Percentiles rank a stretch among this genome's conserved stretches.
phyloP scores from a whole-genome alignment of 2,113 vertebrate genomes.

The Coptodon rendalli region DNA sequence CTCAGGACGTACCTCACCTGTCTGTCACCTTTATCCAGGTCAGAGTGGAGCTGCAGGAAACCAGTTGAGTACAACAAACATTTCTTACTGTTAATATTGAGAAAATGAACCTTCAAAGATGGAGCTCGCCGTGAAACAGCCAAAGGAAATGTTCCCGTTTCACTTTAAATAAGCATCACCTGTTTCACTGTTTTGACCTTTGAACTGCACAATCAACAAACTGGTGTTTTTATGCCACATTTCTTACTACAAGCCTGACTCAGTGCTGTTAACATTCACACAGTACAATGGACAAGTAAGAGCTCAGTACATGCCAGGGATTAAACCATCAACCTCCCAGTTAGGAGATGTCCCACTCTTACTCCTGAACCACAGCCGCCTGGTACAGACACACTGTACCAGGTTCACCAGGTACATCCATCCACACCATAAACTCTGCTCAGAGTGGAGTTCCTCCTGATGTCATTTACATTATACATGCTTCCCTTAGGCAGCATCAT shows the following conservation, averaged over 20 bases:
- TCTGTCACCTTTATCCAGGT: slow-evolving; percentile 87
- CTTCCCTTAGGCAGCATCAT: no score
- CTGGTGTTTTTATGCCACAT: neutral
- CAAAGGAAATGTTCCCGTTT: neutral
- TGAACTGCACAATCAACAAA: neutral
- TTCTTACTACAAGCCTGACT: neutral
- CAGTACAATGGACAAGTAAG: neutral
- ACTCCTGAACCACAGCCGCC: neutral
- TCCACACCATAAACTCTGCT: neutral
- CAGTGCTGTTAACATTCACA: neutral
- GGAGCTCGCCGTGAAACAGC: neutral
- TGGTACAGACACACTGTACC: neutral
- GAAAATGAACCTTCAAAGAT: neutral
- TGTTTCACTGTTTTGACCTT: neutral
- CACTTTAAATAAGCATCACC: neutral
- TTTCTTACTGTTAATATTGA: neutral
- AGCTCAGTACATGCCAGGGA: neutral
- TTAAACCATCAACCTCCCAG: neutral
- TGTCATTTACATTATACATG: neutral
- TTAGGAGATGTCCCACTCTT: neutral
- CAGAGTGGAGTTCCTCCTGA: neutral
- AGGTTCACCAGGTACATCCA: neutral
- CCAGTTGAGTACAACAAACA: neutral
- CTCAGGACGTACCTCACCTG: slow-evolving; percentile 87
- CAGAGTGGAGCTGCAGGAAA: slow-evolving; percentile 83